phyloP scores from a whole-genome alignment of 2,797 vertebrate genomes.

The Chanos chanos region DNA sequence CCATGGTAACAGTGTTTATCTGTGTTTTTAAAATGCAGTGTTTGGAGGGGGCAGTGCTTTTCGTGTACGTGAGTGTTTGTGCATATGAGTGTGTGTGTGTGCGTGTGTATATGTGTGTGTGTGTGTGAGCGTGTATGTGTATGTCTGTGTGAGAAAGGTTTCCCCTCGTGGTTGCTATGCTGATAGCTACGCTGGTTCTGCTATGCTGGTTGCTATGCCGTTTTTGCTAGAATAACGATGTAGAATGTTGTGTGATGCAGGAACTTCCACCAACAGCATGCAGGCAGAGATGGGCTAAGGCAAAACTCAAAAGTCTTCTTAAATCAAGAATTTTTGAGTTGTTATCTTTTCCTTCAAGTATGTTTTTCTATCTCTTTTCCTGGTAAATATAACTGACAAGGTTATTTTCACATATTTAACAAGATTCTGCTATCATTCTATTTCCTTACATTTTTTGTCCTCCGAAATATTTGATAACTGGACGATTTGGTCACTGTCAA shows the following conservation, averaged over 20 bases:
- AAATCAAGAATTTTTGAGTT: no score
- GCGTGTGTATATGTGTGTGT: constrained; percentile 63
- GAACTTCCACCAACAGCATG: constrained; percentile 67
- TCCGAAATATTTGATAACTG: no score
- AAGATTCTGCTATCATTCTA: no score
- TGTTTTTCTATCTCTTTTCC: background rate
- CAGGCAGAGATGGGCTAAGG: constrained; percentile 10
- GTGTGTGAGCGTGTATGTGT: constrained; percentile 44
- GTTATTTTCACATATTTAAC: no score
- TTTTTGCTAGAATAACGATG: constrained; percentile 74
- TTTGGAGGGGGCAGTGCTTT: constrained; percentile 69
- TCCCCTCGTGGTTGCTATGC: constrained; percentile 79
- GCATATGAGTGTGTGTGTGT: constrained; percentile 44
- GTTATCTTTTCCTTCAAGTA: background rate
- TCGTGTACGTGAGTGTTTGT: constrained; percentile 63
- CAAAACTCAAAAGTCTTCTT: no score
- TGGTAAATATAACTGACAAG: no score
- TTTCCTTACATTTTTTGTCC: no score
- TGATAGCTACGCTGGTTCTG: constrained; percentile 80
- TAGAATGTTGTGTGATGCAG: constrained; percentile 73
- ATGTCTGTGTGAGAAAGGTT: constrained; percentile 69
- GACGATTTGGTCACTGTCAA: no score
- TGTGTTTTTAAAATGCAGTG: constrained; percentile 69
- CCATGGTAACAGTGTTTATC: constrained; percentile 62
- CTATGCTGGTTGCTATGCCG: constrained; percentile 80